Percentiles rank a stretch among this genome's conserved stretches.
phyloP scores from a whole-genome alignment of 2,888 invertebrate genomes.

The Nemoura dubitans region DNA sequence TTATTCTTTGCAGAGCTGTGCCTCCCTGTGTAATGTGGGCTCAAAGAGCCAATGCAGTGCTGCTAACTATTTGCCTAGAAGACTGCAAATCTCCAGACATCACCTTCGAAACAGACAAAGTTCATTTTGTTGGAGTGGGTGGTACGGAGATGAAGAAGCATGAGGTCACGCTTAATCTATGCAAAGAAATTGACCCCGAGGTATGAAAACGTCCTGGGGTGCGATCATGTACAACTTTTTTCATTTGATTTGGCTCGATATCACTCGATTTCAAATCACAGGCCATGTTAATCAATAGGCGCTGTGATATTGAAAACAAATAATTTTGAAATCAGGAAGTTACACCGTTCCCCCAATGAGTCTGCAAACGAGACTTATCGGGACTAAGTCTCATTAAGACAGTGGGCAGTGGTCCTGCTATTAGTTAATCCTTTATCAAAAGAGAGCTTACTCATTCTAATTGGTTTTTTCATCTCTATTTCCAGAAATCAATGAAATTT shows the following conservation, averaged over 20 bases:
- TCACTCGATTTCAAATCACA: too few species aligned
- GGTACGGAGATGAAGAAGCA: conserved; percentile 85
- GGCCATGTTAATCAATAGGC: too few species aligned
- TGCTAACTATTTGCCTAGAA: conserved; percentile 90
- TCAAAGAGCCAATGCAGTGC: conserved; percentile 83
- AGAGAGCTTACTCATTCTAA: conserved; percentile 47
- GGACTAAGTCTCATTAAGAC: too few species aligned
- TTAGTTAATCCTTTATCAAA: conserved; percentile 33
- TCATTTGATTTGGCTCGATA: too few species aligned
- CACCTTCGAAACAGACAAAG: conserved; percentile 68
- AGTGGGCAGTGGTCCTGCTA: too few species aligned
- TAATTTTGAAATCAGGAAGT: too few species aligned
- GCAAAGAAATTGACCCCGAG: conserved; percentile 82
- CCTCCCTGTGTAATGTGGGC: conserved; percentile 95
- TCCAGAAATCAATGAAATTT: conserved; percentile 64
- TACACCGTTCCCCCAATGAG: too few species aligned
- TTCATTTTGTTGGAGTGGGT: conserved; percentile 87
- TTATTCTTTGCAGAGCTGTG: conserved; percentile 63
- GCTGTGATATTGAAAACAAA: too few species aligned
- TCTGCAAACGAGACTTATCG: too few species aligned
- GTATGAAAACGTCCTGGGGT: too few species aligned
- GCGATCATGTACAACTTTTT: too few species aligned
- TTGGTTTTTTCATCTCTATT: not conserved
- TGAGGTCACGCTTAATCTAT: conserved; percentile 88
- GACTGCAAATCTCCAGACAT: conserved; percentile 86